A percentile compares a stretch with the other conserved stretches of the same genome.
These are phyloP conservation scores for Entosphenus tridentatus DNA, from an alignment of 2,113 vertebrate species.

Conservation along the genomic window DNA sequence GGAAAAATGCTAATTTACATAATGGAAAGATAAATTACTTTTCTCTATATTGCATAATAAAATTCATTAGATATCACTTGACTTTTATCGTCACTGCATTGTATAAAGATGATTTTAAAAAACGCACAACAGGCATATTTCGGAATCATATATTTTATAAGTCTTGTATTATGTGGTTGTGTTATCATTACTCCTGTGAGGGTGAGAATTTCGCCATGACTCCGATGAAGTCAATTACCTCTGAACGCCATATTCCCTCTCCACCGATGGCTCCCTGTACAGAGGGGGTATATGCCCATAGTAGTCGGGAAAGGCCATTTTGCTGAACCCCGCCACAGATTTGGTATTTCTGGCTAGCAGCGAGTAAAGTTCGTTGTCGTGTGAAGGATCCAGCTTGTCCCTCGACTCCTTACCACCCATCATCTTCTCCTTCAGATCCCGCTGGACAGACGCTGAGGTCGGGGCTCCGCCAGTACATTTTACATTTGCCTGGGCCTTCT, in stretches of 20 bases:
- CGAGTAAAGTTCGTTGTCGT: slow-evolving; percentile 76
- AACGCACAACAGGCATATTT: not conserved
- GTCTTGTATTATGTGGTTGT: not conserved
- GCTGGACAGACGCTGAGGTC: too few relatives aligned
- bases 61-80: too few relatives aligned
- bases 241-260: slow-evolving; percentile 79
- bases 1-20: too few relatives aligned
- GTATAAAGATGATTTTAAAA: not conserved
- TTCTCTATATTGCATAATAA: too few relatives aligned
- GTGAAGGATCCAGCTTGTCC: slow-evolving; percentile 22
- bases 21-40: too few relatives aligned
- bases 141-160: not conserved
- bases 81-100: too few relatives aligned
- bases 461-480: too few relatives aligned
- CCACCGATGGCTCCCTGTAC: slow-evolving; percentile 58
- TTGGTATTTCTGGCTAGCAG: slow-evolving; percentile 61
- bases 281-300: slow-evolving; percentile 71
- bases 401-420: too few relatives aligned
- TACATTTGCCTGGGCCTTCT: too few relatives aligned
- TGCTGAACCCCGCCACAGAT: slow-evolving; percentile 63
- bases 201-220: not conserved
- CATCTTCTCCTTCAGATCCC: too few relatives aligned
- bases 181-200: not conserved
- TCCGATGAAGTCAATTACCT: slow-evolving; percentile 34
- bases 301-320: slow-evolving; percentile 94